phyloP scores from a whole-genome alignment of 2,797 vertebrate species.

The Cephalopachus bancanus region DNA sequence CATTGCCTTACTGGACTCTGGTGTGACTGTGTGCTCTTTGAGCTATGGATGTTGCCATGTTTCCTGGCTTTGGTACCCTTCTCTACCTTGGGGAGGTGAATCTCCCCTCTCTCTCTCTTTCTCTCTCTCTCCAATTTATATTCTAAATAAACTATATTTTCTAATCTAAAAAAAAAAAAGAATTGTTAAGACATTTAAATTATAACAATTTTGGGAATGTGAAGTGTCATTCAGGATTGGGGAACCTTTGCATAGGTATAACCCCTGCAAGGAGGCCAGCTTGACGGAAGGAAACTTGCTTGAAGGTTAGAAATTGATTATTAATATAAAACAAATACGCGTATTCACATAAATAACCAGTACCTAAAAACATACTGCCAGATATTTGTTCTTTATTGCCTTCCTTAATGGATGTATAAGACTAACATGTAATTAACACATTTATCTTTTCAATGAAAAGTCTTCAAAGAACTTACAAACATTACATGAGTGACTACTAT shows the following conservation, averaged over 20 bases:
- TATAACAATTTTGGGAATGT: not conserved
- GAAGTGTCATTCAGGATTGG: not conserved
- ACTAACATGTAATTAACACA: not conserved
- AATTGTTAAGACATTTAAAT: not conserved
- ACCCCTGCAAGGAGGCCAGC: not conserved
- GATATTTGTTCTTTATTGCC: not conserved
- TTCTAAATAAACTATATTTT: too few relatives aligned
- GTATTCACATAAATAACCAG: not conserved
- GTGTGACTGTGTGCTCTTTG: too few relatives aligned
- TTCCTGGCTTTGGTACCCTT: too few relatives aligned
- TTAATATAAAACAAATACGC: not conserved
- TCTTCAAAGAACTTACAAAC: not conserved
- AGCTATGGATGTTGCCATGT: too few relatives aligned
- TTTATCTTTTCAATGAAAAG: not conserved
- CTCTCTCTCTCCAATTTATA: too few relatives aligned
- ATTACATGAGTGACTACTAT: not conserved
- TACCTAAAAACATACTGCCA: not conserved
- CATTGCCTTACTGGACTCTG: too few relatives aligned
- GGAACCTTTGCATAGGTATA: not conserved
- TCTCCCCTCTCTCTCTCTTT: too few relatives aligned
- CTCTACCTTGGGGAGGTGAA: too few relatives aligned
- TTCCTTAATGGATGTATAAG: not conserved
- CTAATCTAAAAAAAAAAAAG: too few relatives aligned
- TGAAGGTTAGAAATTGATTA: constrained; percentile 4
- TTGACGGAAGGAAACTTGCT: constrained; percentile 41